Evolutionary conservation across 1,140 invertebrate genomes (phyloP), one percentile per base, ranked within the genome.

Genomic region (Drosophila subpulchrella): DNA sequence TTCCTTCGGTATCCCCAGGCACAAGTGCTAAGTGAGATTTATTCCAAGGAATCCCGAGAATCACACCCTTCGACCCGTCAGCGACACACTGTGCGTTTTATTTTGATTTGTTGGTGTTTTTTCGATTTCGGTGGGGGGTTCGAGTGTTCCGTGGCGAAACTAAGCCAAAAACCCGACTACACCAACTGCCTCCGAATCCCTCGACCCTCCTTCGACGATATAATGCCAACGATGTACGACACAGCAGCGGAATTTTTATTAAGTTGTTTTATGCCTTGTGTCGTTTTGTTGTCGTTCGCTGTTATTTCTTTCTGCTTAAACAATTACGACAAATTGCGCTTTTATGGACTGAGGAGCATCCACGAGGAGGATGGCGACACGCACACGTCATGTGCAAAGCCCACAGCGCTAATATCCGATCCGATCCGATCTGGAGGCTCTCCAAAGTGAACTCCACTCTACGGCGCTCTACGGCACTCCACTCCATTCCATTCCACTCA

Each of bases 291-390:
- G 60, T 48, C 27, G 47, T 67, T 81, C 65, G 80, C 68, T 80
- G 77, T 83, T 85, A 78, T 75, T 86, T 78, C 84, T 91, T 91
- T 91, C 88, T 91, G 88, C 89, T 88, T 91, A 91, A 91, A 91
- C 88, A 91, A 91, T 91, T 91, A 91, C 88, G 88, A 91, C 88
- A 91, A 91, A 91, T 91, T 91, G 88, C 89, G 83, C 84, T 78
- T 91, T 91, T 91, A 91, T 91, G 83, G 88, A 89, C 83, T 78
- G 62, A 30, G 57, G 50, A 61, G 54, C 68, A 79, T 57, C 65
- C 50, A 63, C 10, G 15, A 30, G 30, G 39, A 36, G 72, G 20
- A 76, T 53, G 53, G 59, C 71, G 59, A 67, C 73, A 76, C 73
- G 73, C 73, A 76, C 74, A 79, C 67, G 72, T 75, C 60, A 86